phyloP scores from a whole-genome alignment of 2,888 invertebrate species.

The Agriopis marginaria region DNA sequence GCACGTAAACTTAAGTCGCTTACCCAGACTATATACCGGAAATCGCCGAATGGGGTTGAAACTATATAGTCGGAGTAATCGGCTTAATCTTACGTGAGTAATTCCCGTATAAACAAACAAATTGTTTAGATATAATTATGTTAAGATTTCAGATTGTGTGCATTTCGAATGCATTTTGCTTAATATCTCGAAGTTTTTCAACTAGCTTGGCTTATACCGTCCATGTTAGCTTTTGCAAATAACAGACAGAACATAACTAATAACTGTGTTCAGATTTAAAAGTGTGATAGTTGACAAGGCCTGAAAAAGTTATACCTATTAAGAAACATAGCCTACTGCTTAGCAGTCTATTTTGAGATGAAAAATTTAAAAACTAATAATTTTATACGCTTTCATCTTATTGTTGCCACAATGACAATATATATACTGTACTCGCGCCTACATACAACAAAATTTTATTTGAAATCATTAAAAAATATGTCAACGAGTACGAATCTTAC shows the following conservation, averaged over 20 bases:
- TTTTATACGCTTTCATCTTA: background rate
- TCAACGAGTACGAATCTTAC: background rate
- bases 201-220: conserved; percentile 67
- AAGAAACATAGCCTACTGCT: conserved; percentile 48
- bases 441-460: background rate
- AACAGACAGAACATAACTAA: conserved; percentile 4
- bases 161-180: conserved; percentile 68
- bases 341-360: conserved; percentile 55
- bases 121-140: conserved; percentile 44
- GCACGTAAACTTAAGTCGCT: no score
- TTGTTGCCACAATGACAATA: background rate
- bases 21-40: no score
- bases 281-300: conserved; percentile 8
- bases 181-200: no score
- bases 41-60: no score
- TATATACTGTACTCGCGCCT: background rate
- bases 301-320: conserved; percentile 8
- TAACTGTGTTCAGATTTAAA: conserved; percentile 9
- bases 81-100: no score
- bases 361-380: background rate
- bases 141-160: conserved; percentile 50
- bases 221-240: conserved; percentile 48
- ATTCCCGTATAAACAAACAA: conserved; percentile 4
- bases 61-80: no score
- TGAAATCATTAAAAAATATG: background rate